Percentiles rank a stretch among this genome's conserved stretches.
Evolutionary conservation across 92 coral and sea anemone genomes (phyloP).

Genomic region (Pocillopora grandis): DNA sequence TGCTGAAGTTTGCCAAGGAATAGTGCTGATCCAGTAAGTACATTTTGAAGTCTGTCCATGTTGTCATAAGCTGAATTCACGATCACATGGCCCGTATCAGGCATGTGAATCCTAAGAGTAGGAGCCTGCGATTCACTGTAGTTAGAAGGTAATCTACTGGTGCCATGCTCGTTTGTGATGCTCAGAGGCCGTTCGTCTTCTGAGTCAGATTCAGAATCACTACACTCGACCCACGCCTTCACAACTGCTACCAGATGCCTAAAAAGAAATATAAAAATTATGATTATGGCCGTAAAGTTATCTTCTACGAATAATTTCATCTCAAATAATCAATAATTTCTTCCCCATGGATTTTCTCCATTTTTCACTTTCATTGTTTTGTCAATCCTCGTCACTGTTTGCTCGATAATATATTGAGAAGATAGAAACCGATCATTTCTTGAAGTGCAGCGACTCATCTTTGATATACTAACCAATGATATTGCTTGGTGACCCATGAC

Average conservation of each 20-base stretch:
- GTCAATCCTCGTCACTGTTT: no score
- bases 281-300: no score
- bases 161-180: neutral
- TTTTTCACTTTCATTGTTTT: no score
- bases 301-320: no score
- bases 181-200: conserved; percentile 40
- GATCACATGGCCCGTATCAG: conserved; percentile 43
- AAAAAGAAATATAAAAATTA: neutral
- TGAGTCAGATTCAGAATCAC: conserved; percentile 72
- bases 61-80: conserved; percentile 2
- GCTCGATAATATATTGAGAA: no score
- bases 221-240: conserved; percentile 86
- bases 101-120: conserved; percentile 43
- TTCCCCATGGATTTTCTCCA: no score
- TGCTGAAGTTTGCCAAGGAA: conserved; percentile 65
- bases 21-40: conserved; percentile 58
- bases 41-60: conserved; percentile 31
- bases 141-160: neutral
- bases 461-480: conserved; percentile 62
- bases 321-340: no score
- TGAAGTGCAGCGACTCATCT: neutral
- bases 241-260: conserved; percentile 80
- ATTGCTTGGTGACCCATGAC: conserved; percentile 89
- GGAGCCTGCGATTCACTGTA: conserved; percentile 7
- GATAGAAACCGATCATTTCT: no score